Percentiles rank a stretch among this genome's conserved stretches.
Conservation (phyloP, 1,140 invertebrate genomes). For the Megathymus violae region DNA sequence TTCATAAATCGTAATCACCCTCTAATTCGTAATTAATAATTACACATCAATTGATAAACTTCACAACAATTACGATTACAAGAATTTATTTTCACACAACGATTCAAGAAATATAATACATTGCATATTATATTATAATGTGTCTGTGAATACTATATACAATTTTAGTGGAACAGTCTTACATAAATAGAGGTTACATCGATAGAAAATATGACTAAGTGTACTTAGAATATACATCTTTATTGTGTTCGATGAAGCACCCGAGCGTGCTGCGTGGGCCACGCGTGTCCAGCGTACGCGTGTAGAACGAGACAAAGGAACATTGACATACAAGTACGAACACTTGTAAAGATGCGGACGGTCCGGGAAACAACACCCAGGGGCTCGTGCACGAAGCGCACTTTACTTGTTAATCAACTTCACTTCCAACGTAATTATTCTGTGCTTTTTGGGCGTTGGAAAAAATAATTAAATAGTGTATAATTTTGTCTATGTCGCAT, state of each 20-base stretch:
- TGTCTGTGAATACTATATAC: conserved; percentile 38
- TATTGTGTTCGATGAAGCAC: conserved; percentile 29
- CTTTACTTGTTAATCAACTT: no score
- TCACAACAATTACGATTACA: conserved; percentile 10
- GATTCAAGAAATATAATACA: conserved; percentile 43
- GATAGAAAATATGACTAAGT: conserved; percentile 35
- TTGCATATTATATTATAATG: conserved; percentile 27
- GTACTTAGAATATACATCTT: conserved; percentile 2
- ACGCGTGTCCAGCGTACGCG: conserved; percentile 4
- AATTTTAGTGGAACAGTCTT: conserved; percentile 48
- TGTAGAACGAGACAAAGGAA: neutral
- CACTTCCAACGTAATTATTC: no score
- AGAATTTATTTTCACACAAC: conserved; percentile 33
- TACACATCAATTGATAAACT: conserved; percentile 13
- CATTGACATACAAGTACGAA: no score
- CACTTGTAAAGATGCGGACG: no score
- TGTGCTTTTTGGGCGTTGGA: no score
- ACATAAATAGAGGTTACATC: conserved; percentile 47
- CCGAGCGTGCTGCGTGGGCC: conserved; percentile 12
- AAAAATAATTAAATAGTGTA: no score
- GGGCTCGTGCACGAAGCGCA: no score
- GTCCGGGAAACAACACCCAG: no score
- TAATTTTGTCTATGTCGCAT: no score
- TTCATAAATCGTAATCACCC: no score
- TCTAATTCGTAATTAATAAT: no score